Percentiles rank a stretch among this genome's conserved stretches.
These are phyloP conservation scores for Xiphorhynchus elegans DNA, from an alignment of 2,113 vertebrate species.

Conservation along the genomic window DNA sequence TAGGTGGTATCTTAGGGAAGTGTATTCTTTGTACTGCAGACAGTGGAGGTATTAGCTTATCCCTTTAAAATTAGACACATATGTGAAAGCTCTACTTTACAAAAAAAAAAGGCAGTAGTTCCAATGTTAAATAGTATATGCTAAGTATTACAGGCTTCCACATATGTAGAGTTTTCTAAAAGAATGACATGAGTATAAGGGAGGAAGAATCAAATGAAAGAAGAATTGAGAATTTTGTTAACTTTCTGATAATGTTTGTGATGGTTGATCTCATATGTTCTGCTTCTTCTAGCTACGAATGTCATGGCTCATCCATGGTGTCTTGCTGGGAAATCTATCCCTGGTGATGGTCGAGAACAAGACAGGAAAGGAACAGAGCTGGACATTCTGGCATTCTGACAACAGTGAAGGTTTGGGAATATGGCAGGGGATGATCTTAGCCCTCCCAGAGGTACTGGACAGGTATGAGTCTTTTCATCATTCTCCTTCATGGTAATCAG, in stretches of 20 bases:
- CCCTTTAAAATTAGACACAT: not conserved
- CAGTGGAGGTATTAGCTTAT: not conserved
- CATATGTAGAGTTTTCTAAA: not conserved
- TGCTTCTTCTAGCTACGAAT: conserved; percentile 83
- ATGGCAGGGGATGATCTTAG: conserved; percentile 84
- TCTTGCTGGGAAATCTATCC: conserved; percentile 83
- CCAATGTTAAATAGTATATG: not conserved
- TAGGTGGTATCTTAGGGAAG: not conserved
- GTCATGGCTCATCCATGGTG: conserved; percentile 84
- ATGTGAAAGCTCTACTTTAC: not conserved
- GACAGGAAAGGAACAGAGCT: conserved; percentile 84
- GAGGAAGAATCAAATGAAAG: not conserved
- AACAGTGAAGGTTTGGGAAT: conserved; percentile 72
- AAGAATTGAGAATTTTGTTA: not conserved
- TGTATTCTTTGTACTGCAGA: not conserved
- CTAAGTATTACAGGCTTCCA: not conserved
- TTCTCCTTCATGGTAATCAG: not conserved
- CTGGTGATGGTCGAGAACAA: conserved; percentile 88
- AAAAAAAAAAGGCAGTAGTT: not conserved
- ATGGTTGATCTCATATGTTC: not conserved
- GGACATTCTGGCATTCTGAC: conserved; percentile 81
- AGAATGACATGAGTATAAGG: not conserved
- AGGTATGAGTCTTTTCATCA: conserved; percentile 78
- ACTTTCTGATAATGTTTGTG: not conserved
- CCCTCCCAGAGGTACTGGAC: conserved; percentile 86